Evolutionary conservation across 2,888 invertebrate genomes (phyloP).

Genomic region (Ormyrus nitidulus): DNA sequence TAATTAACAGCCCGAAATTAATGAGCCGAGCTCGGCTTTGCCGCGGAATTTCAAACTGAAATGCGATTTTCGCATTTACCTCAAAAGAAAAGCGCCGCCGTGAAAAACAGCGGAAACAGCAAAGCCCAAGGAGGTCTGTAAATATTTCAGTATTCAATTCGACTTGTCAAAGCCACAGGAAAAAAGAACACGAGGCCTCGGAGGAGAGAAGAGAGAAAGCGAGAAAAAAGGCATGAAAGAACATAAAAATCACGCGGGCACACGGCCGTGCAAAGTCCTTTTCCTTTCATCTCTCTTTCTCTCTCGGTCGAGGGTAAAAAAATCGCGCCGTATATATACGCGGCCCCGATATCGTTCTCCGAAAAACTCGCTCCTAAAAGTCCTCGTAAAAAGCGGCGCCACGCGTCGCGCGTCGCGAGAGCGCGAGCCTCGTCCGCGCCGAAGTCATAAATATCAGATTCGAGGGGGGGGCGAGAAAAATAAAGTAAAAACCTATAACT

Average conservation of each 20-base stretch:
- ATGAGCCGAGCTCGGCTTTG: no score
- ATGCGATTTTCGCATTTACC: no score
- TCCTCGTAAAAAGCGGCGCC: slow-evolving; percentile 38
- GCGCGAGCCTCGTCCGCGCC: slow-evolving; percentile 7
- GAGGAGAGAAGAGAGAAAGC: not conserved
- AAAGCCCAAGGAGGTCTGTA: slow-evolving; percentile 8
- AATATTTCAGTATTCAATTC: slow-evolving; percentile 48
- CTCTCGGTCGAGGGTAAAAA: slow-evolving; percentile 18
- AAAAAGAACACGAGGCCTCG: not conserved
- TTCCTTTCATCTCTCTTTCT: slow-evolving; percentile 42
- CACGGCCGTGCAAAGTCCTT: not conserved
- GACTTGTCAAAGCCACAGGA: slow-evolving; percentile 40
- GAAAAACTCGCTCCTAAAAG: slow-evolving; percentile 43
- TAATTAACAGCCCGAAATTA: no score
- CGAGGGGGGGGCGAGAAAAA: slow-evolving; percentile 29
- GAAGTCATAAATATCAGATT: slow-evolving; percentile 52
- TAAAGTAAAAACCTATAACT: slow-evolving; percentile 43
- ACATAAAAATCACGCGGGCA: slow-evolving; percentile 21
- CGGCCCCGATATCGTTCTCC: not conserved
- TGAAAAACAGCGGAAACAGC: no score
- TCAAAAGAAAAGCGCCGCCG: no score
- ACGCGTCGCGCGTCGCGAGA: not conserved
- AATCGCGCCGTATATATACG: slow-evolving; percentile 11
- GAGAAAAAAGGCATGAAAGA: not conserved
- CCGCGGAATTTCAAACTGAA: no score